Percentiles rank a stretch among this genome's conserved stretches.
Conservation (phyloP, 1,140 invertebrate genomes). For the Hypothenemus hampei region DNA sequence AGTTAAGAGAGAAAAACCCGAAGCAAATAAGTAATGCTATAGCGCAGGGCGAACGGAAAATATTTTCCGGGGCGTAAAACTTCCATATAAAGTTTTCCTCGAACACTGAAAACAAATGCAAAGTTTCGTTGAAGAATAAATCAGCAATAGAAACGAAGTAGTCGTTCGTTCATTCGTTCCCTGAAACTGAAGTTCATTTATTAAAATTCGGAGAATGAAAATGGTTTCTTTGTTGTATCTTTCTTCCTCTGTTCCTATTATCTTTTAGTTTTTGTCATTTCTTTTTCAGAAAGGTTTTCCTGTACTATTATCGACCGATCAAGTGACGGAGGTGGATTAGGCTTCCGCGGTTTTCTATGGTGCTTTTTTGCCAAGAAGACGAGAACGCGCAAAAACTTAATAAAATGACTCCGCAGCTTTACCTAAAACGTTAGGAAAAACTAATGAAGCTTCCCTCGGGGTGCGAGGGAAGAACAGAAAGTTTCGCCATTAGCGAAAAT, state of each 20-base stretch:
- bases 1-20: no score
- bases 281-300: no score
- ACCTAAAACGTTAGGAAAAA: background rate
- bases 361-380: background rate
- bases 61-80: background rate
- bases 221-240: background rate
- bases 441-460: background rate
- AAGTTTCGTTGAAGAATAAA: constrained; percentile 6
- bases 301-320: no score
- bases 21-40: no score
- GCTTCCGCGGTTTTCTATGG: background rate
- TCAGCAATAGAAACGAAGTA: constrained; percentile 7
- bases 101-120: constrained; percentile 1
- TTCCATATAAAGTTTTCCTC: constrained; percentile 1
- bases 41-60: no score
- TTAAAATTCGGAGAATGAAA: background rate
- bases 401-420: background rate
- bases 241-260: no score
- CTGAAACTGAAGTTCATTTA: constrained; percentile 10
- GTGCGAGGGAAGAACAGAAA: no score
- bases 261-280: no score
- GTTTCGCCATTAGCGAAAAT: constrained; percentile 1
- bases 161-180: no score
- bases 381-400: background rate
- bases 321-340: no score